These are phyloP conservation scores for Acrossocheilus wenchowensis DNA, from an alignment of 2,797 vertebrate species.

Conservation along the genomic window DNA sequence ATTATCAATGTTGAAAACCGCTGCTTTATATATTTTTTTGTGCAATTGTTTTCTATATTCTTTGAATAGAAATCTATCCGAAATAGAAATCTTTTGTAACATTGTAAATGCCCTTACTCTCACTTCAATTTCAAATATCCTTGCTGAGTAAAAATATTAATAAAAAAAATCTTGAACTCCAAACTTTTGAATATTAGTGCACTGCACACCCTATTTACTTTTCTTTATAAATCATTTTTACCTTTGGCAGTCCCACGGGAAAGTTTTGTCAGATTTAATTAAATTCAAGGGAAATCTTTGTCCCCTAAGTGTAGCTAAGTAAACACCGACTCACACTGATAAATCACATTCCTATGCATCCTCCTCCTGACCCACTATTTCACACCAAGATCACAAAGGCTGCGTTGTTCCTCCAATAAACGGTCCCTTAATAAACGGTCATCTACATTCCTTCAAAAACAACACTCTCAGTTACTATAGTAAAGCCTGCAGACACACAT, in stretches of 20 bases:
- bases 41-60: background rate
- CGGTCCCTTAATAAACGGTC: conserved; percentile 11
- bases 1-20: background rate
- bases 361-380: conserved; percentile 15
- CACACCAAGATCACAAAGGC: conserved; percentile 13
- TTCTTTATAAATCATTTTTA: background rate
- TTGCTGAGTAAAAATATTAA: background rate
- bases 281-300: background rate
- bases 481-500: background rate
- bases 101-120: background rate
- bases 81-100: background rate
- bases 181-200: background rate
- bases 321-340: background rate
- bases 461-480: conserved; percentile 6
- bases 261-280: background rate
- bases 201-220: background rate
- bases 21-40: background rate
- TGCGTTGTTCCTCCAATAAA: conserved; percentile 50
- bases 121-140: background rate
- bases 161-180: background rate
- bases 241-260: background rate
- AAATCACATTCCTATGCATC: conserved; percentile 8
- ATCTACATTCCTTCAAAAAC: conserved; percentile 19
- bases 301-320: background rate
- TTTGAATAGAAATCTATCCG: background rate